Evolutionary conservation across 2,113 vertebrate genomes (phyloP).

Genomic region (Brachypodius melanocephalos): DNA sequence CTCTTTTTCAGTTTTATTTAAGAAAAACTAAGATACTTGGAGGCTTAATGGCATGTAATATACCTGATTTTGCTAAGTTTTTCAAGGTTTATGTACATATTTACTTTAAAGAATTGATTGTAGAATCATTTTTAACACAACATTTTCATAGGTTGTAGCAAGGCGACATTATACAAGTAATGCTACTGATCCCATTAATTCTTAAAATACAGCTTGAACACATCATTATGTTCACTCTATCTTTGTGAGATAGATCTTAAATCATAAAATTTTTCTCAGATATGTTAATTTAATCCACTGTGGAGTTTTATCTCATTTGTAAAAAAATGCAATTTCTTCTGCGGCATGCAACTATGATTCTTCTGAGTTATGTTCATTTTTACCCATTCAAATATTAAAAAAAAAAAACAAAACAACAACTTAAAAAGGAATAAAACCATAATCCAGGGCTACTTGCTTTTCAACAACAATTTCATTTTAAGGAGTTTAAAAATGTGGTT

Average conservation of each 20-base stretch:
- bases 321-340: not conserved
- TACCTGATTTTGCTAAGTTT: not conserved
- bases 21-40: not conserved
- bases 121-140: not conserved
- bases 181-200: not conserved
- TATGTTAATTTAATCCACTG: not conserved
- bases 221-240: not conserved
- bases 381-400: not conserved
- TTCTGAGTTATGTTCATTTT: not conserved
- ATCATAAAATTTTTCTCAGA: not conserved
- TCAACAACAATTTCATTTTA: not conserved
- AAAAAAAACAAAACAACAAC: not conserved
- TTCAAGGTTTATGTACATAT: not conserved
- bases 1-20: not conserved
- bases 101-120: not conserved
- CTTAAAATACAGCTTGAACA: not conserved
- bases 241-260: not conserved
- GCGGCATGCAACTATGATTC: not conserved
- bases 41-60: not conserved
- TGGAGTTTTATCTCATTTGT: not conserved
- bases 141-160: not conserved
- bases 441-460: not conserved
- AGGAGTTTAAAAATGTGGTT: not conserved
- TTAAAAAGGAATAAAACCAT: not conserved
- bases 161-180: not conserved